Evolutionary conservation across 2,797 vertebrate genomes (phyloP).

Genomic region (Enteromius unitaeniatus): DNA sequence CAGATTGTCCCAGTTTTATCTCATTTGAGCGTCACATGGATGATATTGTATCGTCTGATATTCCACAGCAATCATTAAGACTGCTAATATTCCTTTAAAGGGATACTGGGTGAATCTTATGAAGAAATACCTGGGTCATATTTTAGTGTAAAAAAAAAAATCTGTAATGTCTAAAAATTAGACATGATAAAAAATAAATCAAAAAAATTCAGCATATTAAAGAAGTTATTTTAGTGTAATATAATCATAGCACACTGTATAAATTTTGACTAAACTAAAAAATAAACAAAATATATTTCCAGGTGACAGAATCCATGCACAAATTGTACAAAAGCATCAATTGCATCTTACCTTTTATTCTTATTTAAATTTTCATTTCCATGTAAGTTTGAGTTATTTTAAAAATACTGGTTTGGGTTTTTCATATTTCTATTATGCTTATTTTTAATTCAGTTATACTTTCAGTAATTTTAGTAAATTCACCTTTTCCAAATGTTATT

Average conservation of each 20-base stretch:
- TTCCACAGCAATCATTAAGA: neutral
- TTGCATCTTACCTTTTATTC: too few species aligned
- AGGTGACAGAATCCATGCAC: neutral
- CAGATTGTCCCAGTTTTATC: conserved; percentile 27
- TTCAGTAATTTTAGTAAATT: neutral
- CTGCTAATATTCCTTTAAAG: neutral
- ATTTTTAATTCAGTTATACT: neutral
- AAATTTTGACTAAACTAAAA: too few species aligned
- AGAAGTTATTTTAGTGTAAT: too few species aligned
- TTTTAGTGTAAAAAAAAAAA: neutral
- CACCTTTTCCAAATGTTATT: neutral
- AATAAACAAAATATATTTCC: too few species aligned
- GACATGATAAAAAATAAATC: too few species aligned
- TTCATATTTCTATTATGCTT: neutral
- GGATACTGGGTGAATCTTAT: conserved; percentile 5
- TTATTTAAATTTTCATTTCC: too few species aligned
- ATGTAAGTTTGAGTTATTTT: neutral
- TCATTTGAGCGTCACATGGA: neutral
- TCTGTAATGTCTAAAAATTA: too few species aligned
- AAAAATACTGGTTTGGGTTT: neutral
- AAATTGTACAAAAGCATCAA: neutral
- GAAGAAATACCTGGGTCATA: neutral
- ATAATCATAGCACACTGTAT: too few species aligned
- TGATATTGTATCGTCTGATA: neutral
- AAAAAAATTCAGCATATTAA: too few species aligned